Conservation (phyloP, 2,888 invertebrate species). For the Chironomus riparius region DNA sequence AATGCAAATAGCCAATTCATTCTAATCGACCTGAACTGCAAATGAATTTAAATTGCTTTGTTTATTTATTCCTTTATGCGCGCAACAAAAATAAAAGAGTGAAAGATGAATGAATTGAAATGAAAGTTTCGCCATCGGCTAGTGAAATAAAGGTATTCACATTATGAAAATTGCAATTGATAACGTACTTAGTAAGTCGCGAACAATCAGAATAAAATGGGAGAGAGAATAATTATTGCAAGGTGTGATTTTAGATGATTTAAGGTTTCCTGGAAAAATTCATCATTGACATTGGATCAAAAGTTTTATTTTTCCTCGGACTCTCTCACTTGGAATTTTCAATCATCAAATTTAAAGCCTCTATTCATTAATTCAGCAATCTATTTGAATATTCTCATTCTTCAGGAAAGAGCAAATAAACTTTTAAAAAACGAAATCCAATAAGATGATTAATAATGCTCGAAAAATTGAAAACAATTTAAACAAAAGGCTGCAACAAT, state of each 20-base stretch:
- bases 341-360: too few species aligned
- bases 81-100: too few species aligned
- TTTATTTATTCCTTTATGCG: background rate
- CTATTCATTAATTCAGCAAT: too few species aligned
- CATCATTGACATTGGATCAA: too few species aligned
- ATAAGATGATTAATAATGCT: too few species aligned
- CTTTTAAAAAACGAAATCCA: too few species aligned
- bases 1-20: background rate
- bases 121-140: constrained; percentile 1
- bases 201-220: background rate
- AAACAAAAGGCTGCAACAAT: too few species aligned
- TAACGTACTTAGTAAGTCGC: background rate
- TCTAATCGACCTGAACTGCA: background rate
- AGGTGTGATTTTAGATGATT: background rate
- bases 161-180: constrained; percentile 1
- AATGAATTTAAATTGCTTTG: background rate
- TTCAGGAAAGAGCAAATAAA: too few species aligned
- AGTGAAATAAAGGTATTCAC: background rate
- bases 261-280: background rate
- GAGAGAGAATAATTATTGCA: background rate
- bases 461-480: too few species aligned
- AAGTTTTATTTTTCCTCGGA: too few species aligned
- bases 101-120: background rate
- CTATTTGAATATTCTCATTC: too few species aligned
- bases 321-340: too few species aligned